Base-by-base conservation (phyloP, 1,140 invertebrate species). In the Ptiloglossa arizonensis region DNA sequence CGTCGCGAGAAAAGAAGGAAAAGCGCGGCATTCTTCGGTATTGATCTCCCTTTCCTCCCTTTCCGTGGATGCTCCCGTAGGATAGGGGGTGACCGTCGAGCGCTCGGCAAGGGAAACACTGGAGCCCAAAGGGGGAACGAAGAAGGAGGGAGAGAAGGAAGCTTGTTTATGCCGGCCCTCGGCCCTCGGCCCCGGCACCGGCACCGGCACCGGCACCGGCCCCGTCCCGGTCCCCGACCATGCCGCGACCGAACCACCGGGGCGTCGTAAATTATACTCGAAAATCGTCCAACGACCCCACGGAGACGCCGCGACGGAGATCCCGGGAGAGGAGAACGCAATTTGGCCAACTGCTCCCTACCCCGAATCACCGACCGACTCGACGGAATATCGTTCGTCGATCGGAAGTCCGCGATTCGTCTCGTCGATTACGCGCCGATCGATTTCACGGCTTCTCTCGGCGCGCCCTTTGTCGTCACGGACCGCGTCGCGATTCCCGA, bases 281-380 rank as follows among this genome's bases (percentile, higher is more conserved):
- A n/a, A 78, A 84, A 84, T 79, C 69, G 82, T 83, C 22, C 79
- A 83, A 76, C 81, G 81, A 76, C 75, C 77, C 83, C 64, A 57
- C 64, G 5, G 35, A 70, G 60, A 75, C 59, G 44, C 8, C 5
- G 48, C 2, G 0, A n/a, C 19, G 5, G 29, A 5, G 41, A 3
- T 27, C 15, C 1, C 22, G 13, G n/a, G 9, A 13, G 57, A 46
- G 22, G 15, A 22, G 17, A 71, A 24, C 1, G 56, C 11, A 32
- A 60, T 77, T 75, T 29, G 41, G 52, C 52, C 72, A 59, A 48
- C 41, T 27, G 52, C 50, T 17, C 15, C 22, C 1, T n/a, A n/a
- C n/a, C 15, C n/a, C 9, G n/a, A n/a, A n/a, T n/a, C n/a, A n/a
- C 22, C 0, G 1, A 62, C 35, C 11, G 17, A 5, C 27, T 13